Conservation (phyloP, 2,113 vertebrate species). For the Ivindomyrus marchei region DNA sequence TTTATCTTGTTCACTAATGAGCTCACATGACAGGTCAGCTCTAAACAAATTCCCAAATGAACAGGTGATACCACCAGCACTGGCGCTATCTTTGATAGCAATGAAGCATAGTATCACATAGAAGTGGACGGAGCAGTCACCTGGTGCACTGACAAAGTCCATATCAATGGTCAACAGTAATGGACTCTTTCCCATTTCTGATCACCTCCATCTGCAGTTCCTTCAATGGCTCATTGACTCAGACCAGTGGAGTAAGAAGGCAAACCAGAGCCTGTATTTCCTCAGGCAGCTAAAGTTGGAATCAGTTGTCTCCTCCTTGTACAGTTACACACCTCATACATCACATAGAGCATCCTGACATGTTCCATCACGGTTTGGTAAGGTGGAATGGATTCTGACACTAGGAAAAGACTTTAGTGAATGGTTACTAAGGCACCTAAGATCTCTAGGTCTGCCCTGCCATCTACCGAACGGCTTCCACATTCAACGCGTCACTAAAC, state of each 20-base stretch:
- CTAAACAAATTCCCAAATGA: background rate
- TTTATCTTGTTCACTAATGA: background rate
- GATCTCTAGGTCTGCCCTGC: background rate
- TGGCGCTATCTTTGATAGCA: no score
- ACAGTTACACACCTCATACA: background rate
- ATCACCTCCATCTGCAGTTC: background rate
- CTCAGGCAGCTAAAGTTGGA: background rate
- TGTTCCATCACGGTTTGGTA: background rate
- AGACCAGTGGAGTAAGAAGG: background rate
- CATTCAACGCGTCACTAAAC: background rate
- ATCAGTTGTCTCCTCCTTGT: background rate
- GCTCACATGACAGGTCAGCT: background rate
- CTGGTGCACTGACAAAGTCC: background rate
- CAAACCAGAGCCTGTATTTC: background rate
- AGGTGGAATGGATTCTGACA: background rate
- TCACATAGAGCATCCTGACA: background rate
- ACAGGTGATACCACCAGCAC: background rate
- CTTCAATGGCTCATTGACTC: background rate
- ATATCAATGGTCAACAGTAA: background rate
- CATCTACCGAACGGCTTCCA: background rate
- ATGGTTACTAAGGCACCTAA: background rate
- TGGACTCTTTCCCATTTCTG: background rate
- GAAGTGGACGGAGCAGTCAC: background rate
- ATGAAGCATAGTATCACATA: background rate
- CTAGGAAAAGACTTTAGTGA: background rate